Conservation (phyloP, 2,797 vertebrate genomes). For the Lepus oiostolus region DNA sequence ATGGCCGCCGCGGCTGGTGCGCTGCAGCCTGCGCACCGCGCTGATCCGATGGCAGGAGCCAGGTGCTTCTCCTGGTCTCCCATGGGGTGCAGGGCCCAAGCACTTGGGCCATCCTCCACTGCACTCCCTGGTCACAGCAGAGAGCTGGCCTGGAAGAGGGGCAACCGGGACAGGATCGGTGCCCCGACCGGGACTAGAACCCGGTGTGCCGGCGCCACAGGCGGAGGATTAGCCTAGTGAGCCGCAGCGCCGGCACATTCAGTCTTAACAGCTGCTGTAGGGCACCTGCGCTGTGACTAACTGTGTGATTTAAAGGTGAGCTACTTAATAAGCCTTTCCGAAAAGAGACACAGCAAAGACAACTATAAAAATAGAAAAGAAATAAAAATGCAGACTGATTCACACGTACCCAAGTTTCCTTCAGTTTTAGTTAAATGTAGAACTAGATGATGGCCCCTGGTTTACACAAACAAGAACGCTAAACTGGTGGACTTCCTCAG, state of each 20-base stretch:
- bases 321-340: background rate
- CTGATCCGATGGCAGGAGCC: too few relatives aligned
- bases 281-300: background rate
- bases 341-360: background rate
- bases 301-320: slow-evolving; percentile 20
- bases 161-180: too few relatives aligned
- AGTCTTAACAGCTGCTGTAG: slow-evolving; percentile 40
- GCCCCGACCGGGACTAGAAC: too few relatives aligned
- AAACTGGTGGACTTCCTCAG: background rate
- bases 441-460: background rate
- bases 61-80: too few relatives aligned
- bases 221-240: too few relatives aligned
- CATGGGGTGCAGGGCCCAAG: too few relatives aligned
- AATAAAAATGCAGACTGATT: background rate
- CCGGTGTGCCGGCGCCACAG: too few relatives aligned
- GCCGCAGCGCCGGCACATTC: background rate
- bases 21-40: too few relatives aligned
- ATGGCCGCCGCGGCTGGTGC: too few relatives aligned
- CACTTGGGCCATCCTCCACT: too few relatives aligned
- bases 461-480: background rate
- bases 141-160: too few relatives aligned
- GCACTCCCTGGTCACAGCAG: too few relatives aligned
- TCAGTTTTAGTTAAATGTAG: background rate
- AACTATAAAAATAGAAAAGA: background rate
- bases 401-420: background rate